Evolutionary conservation across 2,888 invertebrate species (phyloP).

Genomic region (Heliconius cydno): DNA sequence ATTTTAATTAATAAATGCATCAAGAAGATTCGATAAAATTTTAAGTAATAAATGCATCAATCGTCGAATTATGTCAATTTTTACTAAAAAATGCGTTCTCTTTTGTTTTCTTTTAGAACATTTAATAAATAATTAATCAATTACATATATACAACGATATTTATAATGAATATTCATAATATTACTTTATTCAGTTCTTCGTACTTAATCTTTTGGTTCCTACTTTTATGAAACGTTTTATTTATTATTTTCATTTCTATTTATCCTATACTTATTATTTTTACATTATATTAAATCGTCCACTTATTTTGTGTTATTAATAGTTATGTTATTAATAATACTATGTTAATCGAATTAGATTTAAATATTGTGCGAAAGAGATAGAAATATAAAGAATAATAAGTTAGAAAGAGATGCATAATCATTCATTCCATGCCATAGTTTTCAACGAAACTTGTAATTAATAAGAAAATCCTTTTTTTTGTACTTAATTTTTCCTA

Average conservation of each 20-base stretch:
- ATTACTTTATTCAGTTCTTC: background rate
- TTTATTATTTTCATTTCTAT: background rate
- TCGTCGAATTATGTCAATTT: background rate
- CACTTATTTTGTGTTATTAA: background rate
- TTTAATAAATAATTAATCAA: background rate
- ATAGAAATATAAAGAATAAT: constrained; percentile 5
- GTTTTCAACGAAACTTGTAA: constrained; percentile 38
- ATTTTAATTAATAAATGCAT: background rate
- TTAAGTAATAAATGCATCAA: background rate
- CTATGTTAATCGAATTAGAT: background rate
- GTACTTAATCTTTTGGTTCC: constrained; percentile 9
- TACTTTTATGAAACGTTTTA: background rate
- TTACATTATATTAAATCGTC: constrained; percentile 5
- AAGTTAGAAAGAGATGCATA: background rate
- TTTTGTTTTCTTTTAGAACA: no score
- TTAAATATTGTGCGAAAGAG: constrained; percentile 13
- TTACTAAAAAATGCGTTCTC: background rate
- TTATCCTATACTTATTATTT: background rate
- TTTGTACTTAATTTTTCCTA: constrained; percentile 48
- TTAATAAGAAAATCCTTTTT: constrained; percentile 24
- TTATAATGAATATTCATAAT: background rate
- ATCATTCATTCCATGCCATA: constrained; percentile 36
- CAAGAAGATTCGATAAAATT: background rate
- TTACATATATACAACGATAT: background rate
- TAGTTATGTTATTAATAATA: background rate